These are phyloP conservation scores for Noctua fimbriata DNA, from an alignment of 2,888 invertebrate genomes.

Conservation along the genomic window DNA sequence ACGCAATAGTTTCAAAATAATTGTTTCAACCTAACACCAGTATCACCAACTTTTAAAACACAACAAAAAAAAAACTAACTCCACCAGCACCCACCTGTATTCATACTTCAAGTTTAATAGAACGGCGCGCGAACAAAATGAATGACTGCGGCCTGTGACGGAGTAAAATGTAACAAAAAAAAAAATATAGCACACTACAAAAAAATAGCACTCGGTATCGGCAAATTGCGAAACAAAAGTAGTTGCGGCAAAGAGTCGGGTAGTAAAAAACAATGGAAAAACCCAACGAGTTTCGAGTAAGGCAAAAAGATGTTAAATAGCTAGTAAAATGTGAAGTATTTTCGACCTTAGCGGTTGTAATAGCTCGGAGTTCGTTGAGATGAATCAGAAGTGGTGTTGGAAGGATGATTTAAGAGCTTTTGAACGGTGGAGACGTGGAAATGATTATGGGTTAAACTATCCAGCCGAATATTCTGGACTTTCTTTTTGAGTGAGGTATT, in stretches of 20 bases:
- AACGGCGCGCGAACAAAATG: slow-evolving; percentile 77
- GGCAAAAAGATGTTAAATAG: slow-evolving; percentile 53
- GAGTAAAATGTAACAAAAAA: slow-evolving; percentile 78
- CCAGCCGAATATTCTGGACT: not conserved
- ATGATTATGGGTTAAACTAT: not conserved
- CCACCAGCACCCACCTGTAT: slow-evolving; percentile 55
- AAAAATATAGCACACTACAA: slow-evolving; percentile 65
- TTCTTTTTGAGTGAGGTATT: not conserved
- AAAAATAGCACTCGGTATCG: slow-evolving; percentile 73
- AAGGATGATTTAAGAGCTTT: slow-evolving; percentile 19
- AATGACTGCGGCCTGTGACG: slow-evolving; percentile 78
- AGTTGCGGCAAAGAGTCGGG: slow-evolving; percentile 70
- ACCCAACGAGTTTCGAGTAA: slow-evolving; percentile 43
- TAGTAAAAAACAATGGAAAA: slow-evolving; percentile 56
- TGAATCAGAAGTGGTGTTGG: slow-evolving; percentile 21
- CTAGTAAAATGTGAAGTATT: slow-evolving; percentile 50
- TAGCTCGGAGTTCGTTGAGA: slow-evolving; percentile 27
- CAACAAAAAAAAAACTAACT: slow-evolving; percentile 11
- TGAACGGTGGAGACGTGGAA: not conserved
- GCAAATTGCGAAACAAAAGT: slow-evolving; percentile 83
- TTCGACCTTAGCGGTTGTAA: slow-evolving; percentile 33
- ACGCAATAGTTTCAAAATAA: not conserved
- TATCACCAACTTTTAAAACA: slow-evolving; percentile 6
- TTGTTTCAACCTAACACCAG: slow-evolving; percentile 2
- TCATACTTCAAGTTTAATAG: slow-evolving; percentile 74